Conservation (phyloP, 2,797 vertebrate species). For the Myotis planiceps region DNA sequence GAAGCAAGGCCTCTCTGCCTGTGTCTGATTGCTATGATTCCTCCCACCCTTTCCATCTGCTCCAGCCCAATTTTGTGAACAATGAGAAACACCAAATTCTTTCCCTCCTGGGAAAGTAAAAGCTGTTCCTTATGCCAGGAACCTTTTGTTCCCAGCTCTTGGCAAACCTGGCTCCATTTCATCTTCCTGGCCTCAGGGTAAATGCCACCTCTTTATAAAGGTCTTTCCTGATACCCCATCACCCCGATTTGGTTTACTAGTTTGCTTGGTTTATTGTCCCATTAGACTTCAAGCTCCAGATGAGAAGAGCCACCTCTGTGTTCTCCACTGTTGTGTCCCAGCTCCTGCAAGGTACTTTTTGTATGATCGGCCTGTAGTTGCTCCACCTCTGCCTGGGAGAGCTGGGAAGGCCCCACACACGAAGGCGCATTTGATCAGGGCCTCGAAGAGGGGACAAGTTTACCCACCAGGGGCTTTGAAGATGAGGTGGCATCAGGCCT, state of each 20-base stretch:
- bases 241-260: not conserved
- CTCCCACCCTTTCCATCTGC: not conserved
- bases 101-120: not conserved
- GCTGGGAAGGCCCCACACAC: not conserved
- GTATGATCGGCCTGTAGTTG: not conserved
- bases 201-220: not conserved
- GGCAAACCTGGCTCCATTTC: not conserved
- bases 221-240: not conserved
- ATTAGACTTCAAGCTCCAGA: not conserved
- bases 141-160: constrained; percentile 33
- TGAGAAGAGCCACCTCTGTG: not conserved
- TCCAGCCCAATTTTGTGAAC: not conserved
- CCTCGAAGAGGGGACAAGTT: not conserved
- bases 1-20: not conserved
- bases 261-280: not conserved
- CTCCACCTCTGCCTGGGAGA: not conserved
- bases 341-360: not conserved
- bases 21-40: not conserved
- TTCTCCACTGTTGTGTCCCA: not conserved
- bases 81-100: constrained; percentile 30
- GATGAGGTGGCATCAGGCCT: not conserved
- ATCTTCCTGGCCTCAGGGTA: not conserved
- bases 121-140: constrained; percentile 17
- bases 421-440: not conserved
- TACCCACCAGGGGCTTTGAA: not conserved